Evolutionary conservation across 1,140 invertebrate species (phyloP), one percentile per base, ranked within the genome.

Genomic region (Paraescarpia echinospica): DNA sequence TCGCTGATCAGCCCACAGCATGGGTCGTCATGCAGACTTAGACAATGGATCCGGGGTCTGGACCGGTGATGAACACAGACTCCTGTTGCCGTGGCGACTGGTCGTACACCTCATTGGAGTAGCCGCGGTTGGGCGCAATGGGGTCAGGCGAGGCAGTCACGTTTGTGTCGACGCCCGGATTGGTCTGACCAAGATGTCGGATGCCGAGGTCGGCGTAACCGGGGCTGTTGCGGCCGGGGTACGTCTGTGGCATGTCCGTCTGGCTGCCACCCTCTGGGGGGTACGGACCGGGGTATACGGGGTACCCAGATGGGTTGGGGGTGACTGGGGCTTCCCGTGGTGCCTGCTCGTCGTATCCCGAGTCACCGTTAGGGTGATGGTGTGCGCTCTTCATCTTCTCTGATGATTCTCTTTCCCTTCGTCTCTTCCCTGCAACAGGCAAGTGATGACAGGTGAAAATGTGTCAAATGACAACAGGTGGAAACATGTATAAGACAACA

Each of bases 191-290:
- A 6, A 90, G 35, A n/a, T 90, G 90, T 90, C 90, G 90, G n/a
- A 90, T 34, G 22, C 90, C 90, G 18, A 90, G 90, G 35, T 90
- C 90, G n/a, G 34, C 90, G 90, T 90, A 90, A 22, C 90, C 90
- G 4, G 90, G 90, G 90, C 34, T 34, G 90, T 90, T 41, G 35
- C 90, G 90, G 18, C 90, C 90, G n/a, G 59, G 59, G 59, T 77
- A 77, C 59, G 14, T 2, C 27, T 77, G 59, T 77, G 59, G 59
- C 59, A 77, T 31, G 59, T 77, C 59, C 22, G 59, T 77, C 59
- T 77, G 59, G 22, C 59, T 77, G 4, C 59, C 59, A 77, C 59
- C 59, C 4, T 77, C 59, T 2, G 59, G 59, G 22, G 59, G 8
- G 59, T 77, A 77, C 12, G 59, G 59, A 22, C 59, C 59, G 22